Conservation (phyloP, 2,113 vertebrate genomes). For the Serinus canaria region DNA sequence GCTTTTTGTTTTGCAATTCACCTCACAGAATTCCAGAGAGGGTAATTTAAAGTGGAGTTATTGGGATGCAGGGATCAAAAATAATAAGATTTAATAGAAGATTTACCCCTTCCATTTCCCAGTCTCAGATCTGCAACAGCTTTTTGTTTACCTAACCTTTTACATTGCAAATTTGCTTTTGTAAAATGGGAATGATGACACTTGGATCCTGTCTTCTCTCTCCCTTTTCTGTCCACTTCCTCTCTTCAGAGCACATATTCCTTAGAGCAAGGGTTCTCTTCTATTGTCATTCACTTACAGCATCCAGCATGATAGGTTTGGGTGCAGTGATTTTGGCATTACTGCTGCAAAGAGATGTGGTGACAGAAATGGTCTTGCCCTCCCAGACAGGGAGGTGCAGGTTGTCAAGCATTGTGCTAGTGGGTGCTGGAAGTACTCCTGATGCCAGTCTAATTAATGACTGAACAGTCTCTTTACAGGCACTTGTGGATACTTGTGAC, state of each 20-base stretch:
- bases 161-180: background rate
- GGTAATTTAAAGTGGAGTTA: background rate
- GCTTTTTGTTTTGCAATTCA: background rate
- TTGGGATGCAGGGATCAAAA: background rate
- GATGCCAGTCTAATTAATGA: background rate
- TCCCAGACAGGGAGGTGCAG: background rate
- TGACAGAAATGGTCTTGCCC: background rate
- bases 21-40: background rate
- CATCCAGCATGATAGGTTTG: background rate
- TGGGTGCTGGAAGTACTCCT: background rate
- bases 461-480: background rate
- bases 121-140: background rate
- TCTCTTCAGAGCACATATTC: background rate
- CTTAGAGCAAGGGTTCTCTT: background rate
- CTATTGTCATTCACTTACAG: background rate
- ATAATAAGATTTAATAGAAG: background rate
- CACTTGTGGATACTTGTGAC: background rate
- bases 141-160: background rate
- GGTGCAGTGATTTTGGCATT: background rate
- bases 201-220: background rate
- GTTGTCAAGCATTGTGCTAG: background rate
- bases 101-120: background rate
- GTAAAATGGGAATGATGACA: background rate
- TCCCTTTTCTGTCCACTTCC: background rate
- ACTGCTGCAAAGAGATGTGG: background rate